Conservation (phyloP, 2,113 vertebrate genomes). For the Athene noctua region DNA sequence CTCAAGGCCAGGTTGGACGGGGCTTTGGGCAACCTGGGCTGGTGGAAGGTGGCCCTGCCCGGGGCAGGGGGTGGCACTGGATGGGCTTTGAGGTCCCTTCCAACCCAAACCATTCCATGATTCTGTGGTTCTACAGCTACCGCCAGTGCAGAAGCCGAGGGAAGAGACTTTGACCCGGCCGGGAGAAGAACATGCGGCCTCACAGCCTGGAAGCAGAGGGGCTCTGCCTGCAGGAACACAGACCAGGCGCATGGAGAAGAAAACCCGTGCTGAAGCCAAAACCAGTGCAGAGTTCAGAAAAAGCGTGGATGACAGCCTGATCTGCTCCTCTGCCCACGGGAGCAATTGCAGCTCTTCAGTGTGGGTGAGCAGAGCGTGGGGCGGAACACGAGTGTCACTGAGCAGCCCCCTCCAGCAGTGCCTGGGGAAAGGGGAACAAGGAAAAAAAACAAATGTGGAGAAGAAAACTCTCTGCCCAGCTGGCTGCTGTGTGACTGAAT, state of each 20-base stretch:
- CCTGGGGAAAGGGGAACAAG: too few relatives aligned
- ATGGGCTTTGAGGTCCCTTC: too few relatives aligned
- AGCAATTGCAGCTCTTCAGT: neutral
- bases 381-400: neutral
- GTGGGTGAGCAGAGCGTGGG: neutral
- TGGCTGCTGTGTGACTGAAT: neutral
- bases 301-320: neutral
- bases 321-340: neutral
- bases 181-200: neutral
- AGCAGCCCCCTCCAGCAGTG: neutral
- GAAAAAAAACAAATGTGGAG: neutral
- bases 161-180: neutral
- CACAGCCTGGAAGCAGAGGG: neutral
- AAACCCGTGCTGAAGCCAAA: neutral
- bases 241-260: too few relatives aligned
- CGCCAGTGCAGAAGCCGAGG: accelerated
- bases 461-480: neutral
- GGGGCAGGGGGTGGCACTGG: too few relatives aligned
- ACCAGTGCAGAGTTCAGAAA: too few relatives aligned
- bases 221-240: neutral
- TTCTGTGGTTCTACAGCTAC: neutral
- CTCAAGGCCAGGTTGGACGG: too few relatives aligned
- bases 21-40: too few relatives aligned
- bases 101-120: too few relatives aligned
- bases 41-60: too few relatives aligned